Percentiles rank a stretch among this genome's conserved stretches.
Conservation (phyloP, 2,113 vertebrate species). For the Acanthochromis polyacanthus region DNA sequence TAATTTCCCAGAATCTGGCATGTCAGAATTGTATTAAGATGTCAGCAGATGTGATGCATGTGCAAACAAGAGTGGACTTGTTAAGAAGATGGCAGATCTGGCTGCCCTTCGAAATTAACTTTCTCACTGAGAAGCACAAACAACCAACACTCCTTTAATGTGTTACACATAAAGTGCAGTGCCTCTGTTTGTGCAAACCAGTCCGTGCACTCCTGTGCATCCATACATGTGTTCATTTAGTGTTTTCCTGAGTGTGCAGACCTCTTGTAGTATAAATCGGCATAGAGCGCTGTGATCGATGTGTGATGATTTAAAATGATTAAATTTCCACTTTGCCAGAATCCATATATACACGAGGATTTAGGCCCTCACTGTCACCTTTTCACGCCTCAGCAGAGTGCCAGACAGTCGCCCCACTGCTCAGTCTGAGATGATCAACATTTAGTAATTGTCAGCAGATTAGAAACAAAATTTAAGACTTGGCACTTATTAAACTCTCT, state of each 20-base stretch:
- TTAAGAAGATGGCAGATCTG: slow-evolving; percentile 35
- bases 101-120: slow-evolving; percentile 1
- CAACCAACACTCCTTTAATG: background rate
- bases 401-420: background rate
- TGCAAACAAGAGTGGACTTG: slow-evolving; percentile 51
- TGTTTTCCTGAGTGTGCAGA: slow-evolving; percentile 15
- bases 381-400: background rate
- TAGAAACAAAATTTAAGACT: slow-evolving; percentile 14
- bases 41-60: slow-evolving; percentile 56
- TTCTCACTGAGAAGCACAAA: slow-evolving; percentile 8
- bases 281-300: background rate
- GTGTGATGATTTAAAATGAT: background rate
- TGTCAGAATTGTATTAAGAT: slow-evolving; percentile 21
- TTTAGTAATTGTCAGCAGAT: background rate
- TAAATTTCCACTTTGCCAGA: background rate
- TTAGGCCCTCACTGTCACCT: slow-evolving; percentile 23
- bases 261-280: background rate
- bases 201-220: background rate
- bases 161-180: background rate
- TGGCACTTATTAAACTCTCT: slow-evolving; percentile 29
- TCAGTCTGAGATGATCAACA: slow-evolving; percentile 20
- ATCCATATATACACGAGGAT: background rate
- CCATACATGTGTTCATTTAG: slow-evolving; percentile 5
- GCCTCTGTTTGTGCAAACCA: background rate
- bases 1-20: slow-evolving; percentile 37